Base-by-base conservation (phyloP, 2,888 invertebrate genomes). In the Hetaerina titia region DNA sequence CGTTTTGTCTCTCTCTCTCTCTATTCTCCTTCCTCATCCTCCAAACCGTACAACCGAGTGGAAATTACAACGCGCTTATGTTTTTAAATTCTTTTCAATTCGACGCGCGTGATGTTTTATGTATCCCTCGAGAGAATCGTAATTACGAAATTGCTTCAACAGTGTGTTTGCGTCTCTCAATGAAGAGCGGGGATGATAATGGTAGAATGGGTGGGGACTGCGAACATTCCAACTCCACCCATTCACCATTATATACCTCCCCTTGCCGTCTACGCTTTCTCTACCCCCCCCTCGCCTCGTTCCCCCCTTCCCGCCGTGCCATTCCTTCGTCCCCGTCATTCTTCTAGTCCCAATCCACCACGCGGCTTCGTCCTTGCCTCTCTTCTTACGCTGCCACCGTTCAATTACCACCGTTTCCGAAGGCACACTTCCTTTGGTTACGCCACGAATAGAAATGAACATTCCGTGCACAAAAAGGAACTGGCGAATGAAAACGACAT, bases 141-240 rank as follows among this genome's bases (percentile, higher is more conserved):
- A 81, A 81, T 81, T 81, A 81, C 81, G 31, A 81, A 31, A 81
- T 13, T 81, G 81, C 81, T 81, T 81, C 81, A 31, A 81, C 81
- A 31, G 11, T 31, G 69, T 31, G 81, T 81, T 22, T 7, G 69
- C n/a, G 69, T 81, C 25, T 31, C 9, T 31, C 81, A 81, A 81
- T 81, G 81, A 31, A 81, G 81, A 81, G 81, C 11, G 81, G 31
- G 31, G 81, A 81, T 81, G 25, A 31, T 81, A 81, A 31, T 81
- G 81, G 81, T 81, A 31, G 81, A 31, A 81, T 31, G 81, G 81
- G 81, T 81, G 81, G 81, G 31, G 31, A 81, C 81, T 25, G 81
- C 15, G 81, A 81, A 31, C 81, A 81, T 81, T 81, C 81, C 81
- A 81, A 81, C 90, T 90, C 15, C 90, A 90, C 17, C 63, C 63